Conservation (phyloP, 2,888 invertebrate species). For the Diarsia brunnea region DNA sequence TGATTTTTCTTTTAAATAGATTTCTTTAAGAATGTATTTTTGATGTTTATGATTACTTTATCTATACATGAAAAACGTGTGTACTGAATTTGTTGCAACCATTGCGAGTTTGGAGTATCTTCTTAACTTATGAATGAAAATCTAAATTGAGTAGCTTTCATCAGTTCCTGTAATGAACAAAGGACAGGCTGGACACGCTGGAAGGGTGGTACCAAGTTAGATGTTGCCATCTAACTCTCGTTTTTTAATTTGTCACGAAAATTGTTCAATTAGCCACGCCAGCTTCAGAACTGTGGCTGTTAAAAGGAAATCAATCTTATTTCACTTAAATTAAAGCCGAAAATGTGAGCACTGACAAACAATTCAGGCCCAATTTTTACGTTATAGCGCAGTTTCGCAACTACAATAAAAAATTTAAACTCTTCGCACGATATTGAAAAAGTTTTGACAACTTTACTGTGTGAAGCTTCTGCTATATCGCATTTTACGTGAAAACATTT, state of each 20-base stretch:
- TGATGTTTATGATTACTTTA: neutral
- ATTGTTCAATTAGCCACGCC: neutral
- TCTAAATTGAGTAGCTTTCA: neutral
- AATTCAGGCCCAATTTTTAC: neutral
- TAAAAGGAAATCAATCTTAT: neutral
- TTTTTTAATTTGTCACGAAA: neutral
- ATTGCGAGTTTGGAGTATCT: neutral
- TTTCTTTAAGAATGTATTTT: neutral
- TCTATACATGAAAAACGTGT: neutral
- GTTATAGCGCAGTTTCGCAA: neutral
- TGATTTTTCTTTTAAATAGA: neutral
- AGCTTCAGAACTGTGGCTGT: neutral
- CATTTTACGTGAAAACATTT: neutral
- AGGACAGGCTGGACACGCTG: neutral
- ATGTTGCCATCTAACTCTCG: too few relatives aligned
- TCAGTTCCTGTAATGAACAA: neutral
- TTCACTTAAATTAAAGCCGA: neutral
- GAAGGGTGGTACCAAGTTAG: neutral
- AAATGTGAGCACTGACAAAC: neutral
- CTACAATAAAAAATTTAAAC: neutral
- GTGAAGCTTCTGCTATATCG: constrained; percentile 35
- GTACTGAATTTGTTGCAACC: neutral
- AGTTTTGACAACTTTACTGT: neutral
- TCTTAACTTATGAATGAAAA: neutral
- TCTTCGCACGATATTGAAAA: constrained; percentile 31